Percentiles rank a stretch among this genome's conserved stretches.
Evolutionary conservation across 2,888 invertebrate genomes (phyloP).

Genomic region (Polydesmus complanatus): DNA sequence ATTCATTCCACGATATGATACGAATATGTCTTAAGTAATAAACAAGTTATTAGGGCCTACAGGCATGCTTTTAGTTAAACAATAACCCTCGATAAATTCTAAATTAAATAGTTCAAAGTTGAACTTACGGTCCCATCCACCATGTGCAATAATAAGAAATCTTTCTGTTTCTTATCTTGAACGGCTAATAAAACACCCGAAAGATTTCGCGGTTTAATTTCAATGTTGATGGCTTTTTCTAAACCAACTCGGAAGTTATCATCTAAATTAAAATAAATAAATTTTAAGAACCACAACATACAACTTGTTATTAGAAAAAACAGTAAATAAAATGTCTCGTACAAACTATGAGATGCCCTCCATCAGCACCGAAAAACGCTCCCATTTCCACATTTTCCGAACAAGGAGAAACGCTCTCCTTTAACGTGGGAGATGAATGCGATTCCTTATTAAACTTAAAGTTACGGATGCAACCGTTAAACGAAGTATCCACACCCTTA

Average conservation of each 20-base stretch:
- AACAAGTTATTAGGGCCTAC: too few relatives aligned
- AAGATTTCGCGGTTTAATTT: slow-evolving; percentile 69
- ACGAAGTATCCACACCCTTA: slow-evolving; percentile 50
- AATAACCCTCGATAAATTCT: too few relatives aligned
- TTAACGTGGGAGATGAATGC: slow-evolving; percentile 46
- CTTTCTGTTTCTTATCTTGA: slow-evolving; percentile 51
- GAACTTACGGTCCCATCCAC: slow-evolving; percentile 53
- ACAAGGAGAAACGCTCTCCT: slow-evolving; percentile 59
- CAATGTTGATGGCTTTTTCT: slow-evolving; percentile 63
- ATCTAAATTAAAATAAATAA: too few relatives aligned
- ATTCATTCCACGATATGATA: too few relatives aligned
- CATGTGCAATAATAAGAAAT: slow-evolving; percentile 76
- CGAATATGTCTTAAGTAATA: too few relatives aligned
- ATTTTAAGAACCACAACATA: too few relatives aligned
- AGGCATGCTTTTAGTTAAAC: too few relatives aligned
- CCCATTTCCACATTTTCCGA: slow-evolving; percentile 64
- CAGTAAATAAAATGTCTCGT: slow-evolving; percentile 27
- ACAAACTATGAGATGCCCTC: slow-evolving; percentile 51
- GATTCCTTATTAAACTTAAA: slow-evolving; percentile 36
- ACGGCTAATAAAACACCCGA: slow-evolving; percentile 76
- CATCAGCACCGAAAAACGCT: slow-evolving; percentile 64
- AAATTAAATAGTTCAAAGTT: neutral
- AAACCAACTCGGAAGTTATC: slow-evolving; percentile 66
- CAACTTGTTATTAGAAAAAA: too few relatives aligned
- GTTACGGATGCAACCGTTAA: slow-evolving; percentile 70